Base-by-base conservation (phyloP, 2,888 invertebrate species). In the Sesia apiformis region DNA sequence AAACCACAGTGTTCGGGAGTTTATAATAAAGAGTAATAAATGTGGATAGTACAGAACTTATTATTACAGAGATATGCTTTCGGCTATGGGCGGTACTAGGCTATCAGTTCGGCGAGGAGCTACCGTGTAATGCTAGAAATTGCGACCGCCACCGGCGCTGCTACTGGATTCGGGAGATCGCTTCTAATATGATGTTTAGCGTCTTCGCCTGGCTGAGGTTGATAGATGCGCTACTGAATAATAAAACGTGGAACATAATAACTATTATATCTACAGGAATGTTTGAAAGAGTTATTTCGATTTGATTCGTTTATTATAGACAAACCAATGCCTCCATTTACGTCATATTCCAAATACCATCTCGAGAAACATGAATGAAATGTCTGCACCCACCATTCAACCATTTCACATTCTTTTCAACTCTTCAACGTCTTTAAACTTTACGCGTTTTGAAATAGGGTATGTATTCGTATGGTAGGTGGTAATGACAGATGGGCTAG, bases 341-440 rank as follows among this genome's bases (percentile, higher is more conserved):
- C 64, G 72, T 79, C 76, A 75, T 81, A 81, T 75, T 76, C 72
- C 71, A 76, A 81, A 83, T 80, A 78, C 72, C 75, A 66, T 23
- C 69, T 72, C 75, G 71, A 73, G 79, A 54, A 74, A 80, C 74
- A 70, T 84, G 82, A 84, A 84, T 84, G 84, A 83, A 84, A 79
- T 67, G 69, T 69, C 70, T 75, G 76, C 70, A 75, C 72, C 73
- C 66, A 77, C 74, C 71, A 75, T 81, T 82, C 70, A 76, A 67
- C 66, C 63, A 62, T 58, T 57, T 57, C 40, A 58, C 65, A 67
- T 65, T 65, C 63, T 60, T 64, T 39, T 2, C 3, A 5, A 3
- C 23, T 7, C 5, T 39, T n/a, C 4, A 41, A 38, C 40, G 8
- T 8, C 8, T 40, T 4, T 52, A 40, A n/a, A n/a, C 39, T 3